Base-by-base conservation (phyloP, 2,797 vertebrate genomes). In the Momotus momota region DNA sequence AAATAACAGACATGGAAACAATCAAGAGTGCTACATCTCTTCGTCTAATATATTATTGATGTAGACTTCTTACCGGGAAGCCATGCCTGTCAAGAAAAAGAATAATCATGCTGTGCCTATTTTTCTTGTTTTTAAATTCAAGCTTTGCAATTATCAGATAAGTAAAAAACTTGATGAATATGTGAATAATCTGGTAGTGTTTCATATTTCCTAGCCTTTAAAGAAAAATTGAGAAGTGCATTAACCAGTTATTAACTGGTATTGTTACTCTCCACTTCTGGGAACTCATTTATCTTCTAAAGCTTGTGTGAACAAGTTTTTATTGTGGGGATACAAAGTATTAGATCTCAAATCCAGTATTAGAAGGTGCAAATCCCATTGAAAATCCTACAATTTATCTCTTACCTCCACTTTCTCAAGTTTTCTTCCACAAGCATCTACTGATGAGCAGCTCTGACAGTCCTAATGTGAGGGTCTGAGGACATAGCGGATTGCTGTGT, bases 261-360 rank as follows among this genome's bases (percentile, higher is more conserved):
- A 33, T 45, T 33, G 8, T 66, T 90, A 71, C 35, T 45, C 45
- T 91, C 58, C 49, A 29, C 10, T 81, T 93, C 73, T 86, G 61
- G 82, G 61, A 91, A 90, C 25, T 72, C 51, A 70, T 84, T 88
- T 90, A 54, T 78, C 25, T 31, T 73, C 38, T 88, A 86, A 93
- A 86, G 45, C 66, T 88, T 79, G 33, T 49, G 16, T 79, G 58
- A 91, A 86, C n/a, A 94, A 79, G 48, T 31, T 46, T 62, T 78
- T 84, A 31, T 86, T 77, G 35, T 48, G 23, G 18, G 62, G 12
- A 88, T 94, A 75, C 33, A 67, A 73, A 73, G 64, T 66, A 58
- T 84, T 64, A 86, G 18, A 41, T 48, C 58, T 22, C 31, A 89
- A 94, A 94, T 86, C 45, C 35, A 55, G 11, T 21, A 66, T 55